Conservation (phyloP, 1,140 invertebrate species). For the Panagrolaimus sp. region DNA sequence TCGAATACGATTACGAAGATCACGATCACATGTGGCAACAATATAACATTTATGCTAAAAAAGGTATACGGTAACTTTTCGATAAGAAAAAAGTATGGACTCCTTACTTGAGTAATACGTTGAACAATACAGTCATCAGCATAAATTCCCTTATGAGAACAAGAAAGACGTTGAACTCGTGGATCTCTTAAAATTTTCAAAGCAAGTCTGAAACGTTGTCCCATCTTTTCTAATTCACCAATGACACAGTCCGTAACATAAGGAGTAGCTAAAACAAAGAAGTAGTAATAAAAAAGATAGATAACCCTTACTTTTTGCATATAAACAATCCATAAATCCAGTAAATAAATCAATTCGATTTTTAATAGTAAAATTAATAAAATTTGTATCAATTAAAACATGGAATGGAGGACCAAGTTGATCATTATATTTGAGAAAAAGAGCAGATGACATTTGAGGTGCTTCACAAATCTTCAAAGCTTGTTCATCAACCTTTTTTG, state of each 20-base stretch:
- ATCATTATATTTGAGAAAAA: conserved; percentile 98
- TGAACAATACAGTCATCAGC: conserved; percentile 98
- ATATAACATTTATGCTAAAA: conserved; percentile 96
- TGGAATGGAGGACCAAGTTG: conserved; percentile 96
- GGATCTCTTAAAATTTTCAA: conserved; percentile 91
- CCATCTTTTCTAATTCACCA: conserved; percentile 95
- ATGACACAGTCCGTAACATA: conserved; percentile 98
- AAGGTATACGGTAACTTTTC: conserved; percentile 26
- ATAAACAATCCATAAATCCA: conserved; percentile 97
- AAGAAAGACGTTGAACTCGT: conserved; percentile 82
- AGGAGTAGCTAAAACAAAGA: conserved; percentile 68
- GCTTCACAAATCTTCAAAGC: conserved; percentile 51
- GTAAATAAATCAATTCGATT: conserved; percentile 94
- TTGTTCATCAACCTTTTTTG: conserved; percentile 54
- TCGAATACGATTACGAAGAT: conserved; percentile 85
- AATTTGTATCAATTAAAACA: conserved; percentile 93
- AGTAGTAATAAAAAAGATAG: conserved; percentile 27
- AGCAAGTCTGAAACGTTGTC: conserved; percentile 87
- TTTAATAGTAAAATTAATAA: conserved; percentile 97
- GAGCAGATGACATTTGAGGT: conserved; percentile 54
- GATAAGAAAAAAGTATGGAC: background rate
- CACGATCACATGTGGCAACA: conserved; percentile 96
- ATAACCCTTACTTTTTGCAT: conserved; percentile 90
- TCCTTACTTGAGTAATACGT: conserved; percentile 77
- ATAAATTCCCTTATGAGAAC: conserved; percentile 95